Percentiles rank a stretch among this genome's conserved stretches.
phyloP scores from a whole-genome alignment of 2,797 vertebrate genomes.

The Chaetodon trifasciatus region DNA sequence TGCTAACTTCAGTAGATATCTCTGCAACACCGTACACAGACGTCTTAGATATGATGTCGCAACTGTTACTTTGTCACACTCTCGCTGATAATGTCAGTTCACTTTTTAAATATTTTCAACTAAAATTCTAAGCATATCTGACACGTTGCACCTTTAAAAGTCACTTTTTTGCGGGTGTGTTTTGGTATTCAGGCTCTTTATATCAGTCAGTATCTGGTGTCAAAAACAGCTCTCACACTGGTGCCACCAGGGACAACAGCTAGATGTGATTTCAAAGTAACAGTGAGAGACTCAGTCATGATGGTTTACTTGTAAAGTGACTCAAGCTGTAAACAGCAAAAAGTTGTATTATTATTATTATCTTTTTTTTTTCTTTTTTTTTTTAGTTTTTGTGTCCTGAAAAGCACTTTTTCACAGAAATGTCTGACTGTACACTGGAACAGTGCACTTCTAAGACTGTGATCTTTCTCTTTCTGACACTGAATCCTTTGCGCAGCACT shows the following conservation, averaged over 20 bases:
- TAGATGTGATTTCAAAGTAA: not conserved
- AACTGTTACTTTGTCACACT: too few species aligned
- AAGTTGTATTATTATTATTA: not conserved
- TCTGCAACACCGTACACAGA: too few species aligned
- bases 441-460: not conserved
- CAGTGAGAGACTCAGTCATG: slow-evolving; percentile 25
- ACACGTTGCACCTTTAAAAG: not conserved
- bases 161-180: not conserved
- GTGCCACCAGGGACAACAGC: not conserved
- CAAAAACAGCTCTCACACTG: slow-evolving; percentile 19
- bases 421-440: not conserved
- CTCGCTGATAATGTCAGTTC: too few species aligned
- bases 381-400: too few species aligned
- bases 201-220: slow-evolving; percentile 23
- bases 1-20: not conserved
- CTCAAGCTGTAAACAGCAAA: slow-evolving; percentile 7
- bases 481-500: slow-evolving; percentile 13
- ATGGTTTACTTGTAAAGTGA: slow-evolving; percentile 21
- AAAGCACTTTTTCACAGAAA: not conserved
- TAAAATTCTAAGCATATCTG: too few species aligned
- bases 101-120: not conserved
- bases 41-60: too few species aligned
- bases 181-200: not conserved
- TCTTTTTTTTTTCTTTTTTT: slow-evolving; percentile 2
- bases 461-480: not conserved